Percentiles rank a stretch among this genome's conserved stretches.
Evolutionary conservation across 2,113 vertebrate species (phyloP).

Genomic region (Cephalopholis sonnerati): DNA sequence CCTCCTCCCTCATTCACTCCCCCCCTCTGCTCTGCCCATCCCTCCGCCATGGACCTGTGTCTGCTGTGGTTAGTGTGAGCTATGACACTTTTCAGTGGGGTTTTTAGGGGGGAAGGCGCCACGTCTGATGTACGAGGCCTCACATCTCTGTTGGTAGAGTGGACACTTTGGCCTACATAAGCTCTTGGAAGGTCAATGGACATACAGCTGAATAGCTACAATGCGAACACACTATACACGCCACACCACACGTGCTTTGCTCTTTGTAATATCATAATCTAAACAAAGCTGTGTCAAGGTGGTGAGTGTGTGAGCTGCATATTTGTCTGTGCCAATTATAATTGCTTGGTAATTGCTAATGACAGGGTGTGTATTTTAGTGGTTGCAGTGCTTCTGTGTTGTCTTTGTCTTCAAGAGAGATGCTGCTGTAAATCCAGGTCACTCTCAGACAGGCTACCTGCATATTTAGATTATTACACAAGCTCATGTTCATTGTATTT

Average conservation of each 20-base stretch:
- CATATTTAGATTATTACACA: background rate
- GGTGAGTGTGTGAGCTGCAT: background rate
- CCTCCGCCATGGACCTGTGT: conserved; percentile 57
- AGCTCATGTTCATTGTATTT: background rate
- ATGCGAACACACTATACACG: background rate
- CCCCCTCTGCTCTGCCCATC: conserved; percentile 19
- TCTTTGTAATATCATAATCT: conserved; percentile 4
- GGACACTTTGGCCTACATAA: conserved; percentile 63
- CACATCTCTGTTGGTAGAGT: conserved; percentile 36
- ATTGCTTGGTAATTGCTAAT: conserved; percentile 39
- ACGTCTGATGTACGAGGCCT: conserved; percentile 57
- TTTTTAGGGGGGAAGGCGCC: conserved; percentile 32
- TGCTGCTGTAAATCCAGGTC: conserved; percentile 33
- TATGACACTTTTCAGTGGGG: conserved; percentile 69
- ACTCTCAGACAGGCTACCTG: background rate
- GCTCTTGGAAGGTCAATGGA: conserved; percentile 49
- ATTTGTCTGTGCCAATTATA: conserved; percentile 9
- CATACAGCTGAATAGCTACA: conserved; percentile 11
- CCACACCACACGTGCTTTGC: background rate
- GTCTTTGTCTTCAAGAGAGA: conserved; percentile 34
- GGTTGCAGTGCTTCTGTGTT: conserved; percentile 21
- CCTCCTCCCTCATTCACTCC: conserved; percentile 34
- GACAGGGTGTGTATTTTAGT: conserved; percentile 27
- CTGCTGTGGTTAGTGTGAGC: conserved; percentile 76
- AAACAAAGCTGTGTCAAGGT: conserved; percentile 4